Base-by-base conservation (phyloP, 1,140 invertebrate genomes). In the Lineus longissimus region DNA sequence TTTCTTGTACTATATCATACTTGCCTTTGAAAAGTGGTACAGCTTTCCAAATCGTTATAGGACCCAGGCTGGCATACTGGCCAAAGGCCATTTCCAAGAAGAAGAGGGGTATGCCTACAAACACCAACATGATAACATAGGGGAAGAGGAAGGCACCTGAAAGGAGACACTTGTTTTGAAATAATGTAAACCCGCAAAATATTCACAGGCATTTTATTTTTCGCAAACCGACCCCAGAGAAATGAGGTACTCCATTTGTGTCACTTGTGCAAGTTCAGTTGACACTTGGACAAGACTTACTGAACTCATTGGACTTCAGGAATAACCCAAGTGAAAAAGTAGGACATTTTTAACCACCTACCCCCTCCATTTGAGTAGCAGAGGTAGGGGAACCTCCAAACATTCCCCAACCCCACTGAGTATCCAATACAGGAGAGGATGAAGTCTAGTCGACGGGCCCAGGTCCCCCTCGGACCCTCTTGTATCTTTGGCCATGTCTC, bases 131-230 rank as follows among this genome's bases (percentile, higher is more conserved):
- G 23, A 85, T 68, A 17, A 85, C 61, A 63, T 86, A 86, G 1
- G 84, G 85, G 22, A 84, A 78, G 29, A 82, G 68, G 69, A 85
- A 86, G 29, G 83, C 83, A 15, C 85, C 83, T 78, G 55, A 27
- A 69, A 60, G 63, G 23, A 59, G 56, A 58, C n/a, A n/a, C n/a
- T n/a, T n/a, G n/a, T n/a, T n/a, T 25, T 29, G 33, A 15, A 15
- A 36, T 36, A 7, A 15, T 36, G 33, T 7, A 36, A 36, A 36
- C 19, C 55, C 7, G 4, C 30, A n/a, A 31, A 57, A 31, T 11
- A 27, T 9, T 25, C 55, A 23, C 19, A 23, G 19, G 7, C 11
- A 43, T 13, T 43, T 13, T 43, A 43, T 43, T 13, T n/a, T 43
- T 11, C 11, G 11, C n/a, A 11, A 13, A 43, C 11, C 11, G n/a